Base-by-base conservation (phyloP, 2,888 invertebrate species). In the Pantelozetes paolii region DNA sequence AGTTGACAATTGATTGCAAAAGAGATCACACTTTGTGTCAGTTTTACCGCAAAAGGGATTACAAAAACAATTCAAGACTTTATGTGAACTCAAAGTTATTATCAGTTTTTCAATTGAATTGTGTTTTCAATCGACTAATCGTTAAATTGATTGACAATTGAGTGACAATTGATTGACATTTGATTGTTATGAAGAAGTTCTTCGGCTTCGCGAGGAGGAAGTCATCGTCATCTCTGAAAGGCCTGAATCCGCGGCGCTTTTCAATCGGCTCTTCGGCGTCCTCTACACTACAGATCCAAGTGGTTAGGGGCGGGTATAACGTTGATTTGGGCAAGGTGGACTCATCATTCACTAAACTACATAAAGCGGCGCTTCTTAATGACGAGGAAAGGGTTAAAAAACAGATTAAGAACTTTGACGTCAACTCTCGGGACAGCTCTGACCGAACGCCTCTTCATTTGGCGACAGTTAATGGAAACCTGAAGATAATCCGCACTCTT, bases 271-370 rank as follows among this genome's bases (percentile, higher is more conserved):
- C 73, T 6, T 45, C 36, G 13, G 45, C 70, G 11, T 57, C 42
- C 1, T 69, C 72, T 11, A 42, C 72, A 23, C 70, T 73, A 8
- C 64, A 73, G 32, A 76, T 76, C 26, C 72, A 73, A 57, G 71
- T 76, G 30, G 54, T 76, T 15, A 57, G 76, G 15, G 76, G 75
- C 26, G 76, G 71, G 1, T 76, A 76, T 42, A 76, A 76, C 23
- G 73, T 76, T 18, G 76, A 76, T 45, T 54, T 76, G 30, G 62
- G 54, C 5, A 75, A 75, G 54, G 75, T 76, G 6, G 76, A 76
- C 40, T n/a, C 48, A 32, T 36, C 28, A 8, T 76, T 76, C 50
- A 75, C 73, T 20, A 76, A 76, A 59, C 50, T 76, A 36, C 76
- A 76, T 70, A 67, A 71, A 32, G 75, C 76, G 2, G 73, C 73